phyloP scores from a whole-genome alignment of 1,140 invertebrate genomes.

The Leptinotarsa undecemlineata region DNA sequence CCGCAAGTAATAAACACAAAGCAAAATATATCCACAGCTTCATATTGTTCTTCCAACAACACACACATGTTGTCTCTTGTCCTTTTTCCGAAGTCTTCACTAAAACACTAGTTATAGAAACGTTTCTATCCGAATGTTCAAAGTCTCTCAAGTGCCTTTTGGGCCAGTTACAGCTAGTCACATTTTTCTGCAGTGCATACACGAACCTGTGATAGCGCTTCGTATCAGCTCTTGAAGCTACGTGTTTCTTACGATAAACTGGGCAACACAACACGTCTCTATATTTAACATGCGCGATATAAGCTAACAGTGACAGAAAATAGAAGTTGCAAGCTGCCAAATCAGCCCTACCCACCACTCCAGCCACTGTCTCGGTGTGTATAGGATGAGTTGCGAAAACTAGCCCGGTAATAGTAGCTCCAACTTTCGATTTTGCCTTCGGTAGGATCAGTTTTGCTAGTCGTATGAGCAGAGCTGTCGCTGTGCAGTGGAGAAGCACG shows the following conservation, averaged over 20 bases:
- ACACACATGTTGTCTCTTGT: slow-evolving; percentile 26
- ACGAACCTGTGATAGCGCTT: slow-evolving; percentile 46
- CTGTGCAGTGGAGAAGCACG: slow-evolving; percentile 80
- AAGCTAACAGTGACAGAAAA: slow-evolving; percentile 82
- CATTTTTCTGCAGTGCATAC: slow-evolving; percentile 45
- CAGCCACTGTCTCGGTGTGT: slow-evolving; percentile 95
- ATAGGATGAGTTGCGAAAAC: slow-evolving; percentile 95
- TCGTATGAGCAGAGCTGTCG: slow-evolving; percentile 78
- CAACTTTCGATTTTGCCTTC: slow-evolving; percentile 62
- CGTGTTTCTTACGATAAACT: slow-evolving; percentile 23
- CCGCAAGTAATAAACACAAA: slow-evolving; percentile 62
- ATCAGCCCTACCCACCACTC: slow-evolving; percentile 93
- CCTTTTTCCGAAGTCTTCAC: neutral
- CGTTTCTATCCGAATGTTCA: slow-evolving; percentile 28
- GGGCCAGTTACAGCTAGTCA: slow-evolving; percentile 50
- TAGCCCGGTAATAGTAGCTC: slow-evolving; percentile 77
- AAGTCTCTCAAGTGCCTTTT: slow-evolving; percentile 35
- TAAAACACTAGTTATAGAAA: slow-evolving; percentile 21
- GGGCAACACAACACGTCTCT: slow-evolving; percentile 55
- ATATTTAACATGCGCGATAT: slow-evolving; percentile 68
- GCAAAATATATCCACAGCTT: slow-evolving; percentile 62
- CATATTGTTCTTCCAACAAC: slow-evolving; percentile 53
- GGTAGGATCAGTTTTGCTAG: slow-evolving; percentile 69
- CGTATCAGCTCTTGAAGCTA: slow-evolving; percentile 25
- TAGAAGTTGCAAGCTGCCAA: slow-evolving; percentile 90